Base-by-base conservation (phyloP, 1,140 invertebrate species). In the Venturia canescens region DNA sequence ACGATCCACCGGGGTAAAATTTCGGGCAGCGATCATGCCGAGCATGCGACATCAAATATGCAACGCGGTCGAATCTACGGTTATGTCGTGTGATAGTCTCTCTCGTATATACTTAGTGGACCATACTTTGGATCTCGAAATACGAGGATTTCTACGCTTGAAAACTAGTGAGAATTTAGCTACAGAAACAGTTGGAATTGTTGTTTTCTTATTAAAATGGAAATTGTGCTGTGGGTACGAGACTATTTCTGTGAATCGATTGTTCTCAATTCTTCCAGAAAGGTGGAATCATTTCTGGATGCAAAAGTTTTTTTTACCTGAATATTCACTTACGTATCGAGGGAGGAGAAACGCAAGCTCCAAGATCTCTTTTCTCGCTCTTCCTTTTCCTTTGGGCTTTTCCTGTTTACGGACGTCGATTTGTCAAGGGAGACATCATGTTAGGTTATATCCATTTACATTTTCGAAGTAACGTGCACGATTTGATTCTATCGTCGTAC, bases 1-100 rank as follows among this genome's bases (percentile, higher is more conserved):
- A 90, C 86, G 90, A 90, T 90, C 86, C 89, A 88, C 90, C 84
- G 82, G 91, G 90, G 88, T 89, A 90, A 91, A 91, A 90, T 91
- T 76, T 80, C 89, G 79, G 85, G 84, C 88, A 89, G 84, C 88
- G 90, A 90, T 91, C 90, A 89, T 87, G 88, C 74, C 70, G 88
- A 85, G 81, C 88, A 90, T 87, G 88, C 87, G 85, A 86, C 86
- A 91, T 91, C 85, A 92, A 92, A 91, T 91, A 92, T 92, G 89
- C 89, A 92, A 79, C 85, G 81, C 84, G 85, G 87, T 86, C 88
- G 90, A 89, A 92, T 92, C 89, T 91, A 92, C 89, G 91, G 89
- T 92, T 92, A 92, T 91, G 86, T 87, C 84, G 84, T 85, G 83
- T 84, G 71, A 66, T 60, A 75, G 79, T 63, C 31, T 75, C 71